phyloP scores from a whole-genome alignment of 2,113 vertebrate species.

The Tragelaphus buxtoni region DNA sequence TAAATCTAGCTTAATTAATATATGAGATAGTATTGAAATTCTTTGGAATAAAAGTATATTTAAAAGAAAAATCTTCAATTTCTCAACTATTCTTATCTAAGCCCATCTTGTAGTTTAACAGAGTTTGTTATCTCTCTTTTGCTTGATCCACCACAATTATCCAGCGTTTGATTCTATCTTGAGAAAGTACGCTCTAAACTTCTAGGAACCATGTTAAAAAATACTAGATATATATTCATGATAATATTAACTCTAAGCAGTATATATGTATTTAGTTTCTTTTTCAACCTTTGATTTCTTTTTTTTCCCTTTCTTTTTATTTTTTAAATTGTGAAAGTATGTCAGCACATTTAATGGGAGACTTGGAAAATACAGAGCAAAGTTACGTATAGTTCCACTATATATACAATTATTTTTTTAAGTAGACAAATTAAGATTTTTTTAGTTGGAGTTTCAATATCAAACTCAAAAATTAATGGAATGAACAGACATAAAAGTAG shows the following conservation, averaged over 20 bases:
- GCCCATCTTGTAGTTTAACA: background rate
- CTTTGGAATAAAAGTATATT: background rate
- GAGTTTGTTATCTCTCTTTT: background rate
- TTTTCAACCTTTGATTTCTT: background rate
- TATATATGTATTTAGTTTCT: background rate
- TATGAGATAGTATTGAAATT: background rate
- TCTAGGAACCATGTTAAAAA: background rate
- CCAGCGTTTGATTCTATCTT: background rate
- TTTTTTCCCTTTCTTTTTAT: background rate
- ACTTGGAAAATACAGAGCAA: background rate
- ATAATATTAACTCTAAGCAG: background rate
- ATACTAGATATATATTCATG: background rate
- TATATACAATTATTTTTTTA: background rate
- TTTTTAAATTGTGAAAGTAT: too few species aligned
- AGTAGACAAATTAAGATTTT: background rate
- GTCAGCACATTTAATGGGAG: too few species aligned
- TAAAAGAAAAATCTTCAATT: background rate
- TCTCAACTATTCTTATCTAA: background rate
- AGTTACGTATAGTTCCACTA: background rate
- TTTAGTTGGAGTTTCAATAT: background rate
- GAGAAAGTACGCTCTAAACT: background rate
- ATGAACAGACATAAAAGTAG: background rate
- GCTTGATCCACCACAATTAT: background rate
- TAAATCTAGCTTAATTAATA: background rate
- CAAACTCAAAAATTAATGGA: background rate